Evolutionary conservation across 2,113 vertebrate genomes (phyloP).

Genomic region (Circaetus gallicus): DNA sequence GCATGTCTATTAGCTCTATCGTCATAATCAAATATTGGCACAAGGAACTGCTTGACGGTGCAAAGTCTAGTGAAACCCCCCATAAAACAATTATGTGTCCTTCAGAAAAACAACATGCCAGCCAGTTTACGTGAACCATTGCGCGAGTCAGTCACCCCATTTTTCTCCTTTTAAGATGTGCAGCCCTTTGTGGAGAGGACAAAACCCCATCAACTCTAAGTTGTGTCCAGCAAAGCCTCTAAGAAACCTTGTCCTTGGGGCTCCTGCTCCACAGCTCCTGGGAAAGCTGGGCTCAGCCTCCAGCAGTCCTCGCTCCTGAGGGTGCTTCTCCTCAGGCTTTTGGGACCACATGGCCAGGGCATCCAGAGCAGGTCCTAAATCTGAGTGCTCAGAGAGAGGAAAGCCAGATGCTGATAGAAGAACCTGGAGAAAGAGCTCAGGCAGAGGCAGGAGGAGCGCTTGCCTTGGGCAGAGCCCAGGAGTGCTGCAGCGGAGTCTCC

Average conservation of each 20-base stretch:
- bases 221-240: not conserved
- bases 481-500: not conserved
- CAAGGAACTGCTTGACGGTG: not conserved
- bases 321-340: not conserved
- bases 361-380: not conserved
- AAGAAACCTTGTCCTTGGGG: not conserved
- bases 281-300: not conserved
- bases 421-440: not conserved
- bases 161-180: not conserved
- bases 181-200: not conserved
- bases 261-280: not conserved
- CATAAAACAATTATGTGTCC: not conserved
- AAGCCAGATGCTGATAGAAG: not conserved
- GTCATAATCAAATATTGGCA: conserved; percentile 48
- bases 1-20: not conserved
- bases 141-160: accelerated
- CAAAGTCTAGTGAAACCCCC: not conserved
- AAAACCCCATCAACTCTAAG: not conserved
- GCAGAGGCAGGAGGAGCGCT: not conserved
- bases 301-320: accelerated
- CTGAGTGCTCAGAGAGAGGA: not conserved
- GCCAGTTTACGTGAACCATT: not conserved
- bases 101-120: not conserved
- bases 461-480: not conserved
- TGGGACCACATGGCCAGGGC: not conserved